Evolutionary conservation across 2,797 vertebrate species (phyloP), one percentile per base, ranked within the genome.

Genomic region (Peromyscus attwateri): DNA sequence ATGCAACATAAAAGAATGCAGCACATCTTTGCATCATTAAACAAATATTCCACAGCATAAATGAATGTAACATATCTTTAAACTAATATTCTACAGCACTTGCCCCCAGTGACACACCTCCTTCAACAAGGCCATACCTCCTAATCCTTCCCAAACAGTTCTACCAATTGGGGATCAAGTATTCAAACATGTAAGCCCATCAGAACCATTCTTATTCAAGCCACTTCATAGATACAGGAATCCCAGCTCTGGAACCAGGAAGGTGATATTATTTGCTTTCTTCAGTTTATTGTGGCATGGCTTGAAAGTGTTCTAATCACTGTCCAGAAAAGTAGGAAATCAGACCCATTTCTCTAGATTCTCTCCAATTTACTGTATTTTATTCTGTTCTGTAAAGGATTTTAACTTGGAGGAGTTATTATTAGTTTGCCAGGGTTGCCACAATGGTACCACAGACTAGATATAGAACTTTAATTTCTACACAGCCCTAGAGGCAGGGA

Each of bases 391-490:
- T 19, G 21, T 92, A 90, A 95, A 84, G 43, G 3, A 27, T 83
- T 96, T 79, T 21, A 64, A 10, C 12, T 34, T 92, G 73, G 52
- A 90, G 70, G 13, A 25, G 29, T 64, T 77, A 64, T 64, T 77
- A 64, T 91, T 96, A 85, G 25, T 90, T 96, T 80, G 19, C 73
- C 68, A 87, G 52, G 43, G 14, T 31, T 85, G 31, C n/a, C 27
- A 57, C 91, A 92, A 95, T 17, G 46, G 82, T 92, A 83, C n/a
- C 4, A 57, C 12, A 85, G 60, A 82, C 1, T 70, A 21, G 52
- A 27, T 94, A 29, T 31, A 84, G 93, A 87, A 96, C 43, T 95
- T 87, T 55, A 70, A 29, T 84, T 49, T 94, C 83, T 34, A 73
- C 68, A 52, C 23, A 34, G 66, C 62, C 37, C 19, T 79, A n/a